Evolutionary conservation across 2,888 invertebrate species (phyloP).

Genomic region (Aproaerema taeniolella): DNA sequence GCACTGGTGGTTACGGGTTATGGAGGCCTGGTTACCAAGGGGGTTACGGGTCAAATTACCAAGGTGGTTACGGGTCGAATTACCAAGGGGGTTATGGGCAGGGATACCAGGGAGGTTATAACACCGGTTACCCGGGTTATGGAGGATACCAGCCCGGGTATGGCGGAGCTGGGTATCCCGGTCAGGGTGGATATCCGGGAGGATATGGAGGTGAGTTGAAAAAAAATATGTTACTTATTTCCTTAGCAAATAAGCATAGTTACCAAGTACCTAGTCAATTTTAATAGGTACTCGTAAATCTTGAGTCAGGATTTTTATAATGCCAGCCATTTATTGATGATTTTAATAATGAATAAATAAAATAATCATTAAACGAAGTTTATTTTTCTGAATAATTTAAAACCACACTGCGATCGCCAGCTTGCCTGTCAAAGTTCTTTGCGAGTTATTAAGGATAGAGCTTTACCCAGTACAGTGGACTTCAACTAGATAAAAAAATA

Average conservation of each 20-base stretch:
- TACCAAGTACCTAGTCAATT: slow-evolving; percentile 1
- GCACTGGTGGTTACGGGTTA: slow-evolving; percentile 53
- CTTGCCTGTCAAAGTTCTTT: too few relatives aligned
- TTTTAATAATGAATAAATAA: too few relatives aligned
- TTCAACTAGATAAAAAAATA: too few relatives aligned
- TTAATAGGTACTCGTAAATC: too few relatives aligned
- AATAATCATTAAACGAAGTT: too few relatives aligned
- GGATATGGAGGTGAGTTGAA: slow-evolving; percentile 4
- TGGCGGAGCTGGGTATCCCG: background rate
- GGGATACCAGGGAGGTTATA: background rate
- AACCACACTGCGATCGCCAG: too few relatives aligned
- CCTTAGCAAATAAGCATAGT: background rate
- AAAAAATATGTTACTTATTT: background rate
- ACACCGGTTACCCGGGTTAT: slow-evolving; percentile 20
- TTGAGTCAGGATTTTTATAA: too few relatives aligned
- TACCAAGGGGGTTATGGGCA: slow-evolving; percentile 21
- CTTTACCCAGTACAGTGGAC: too few relatives aligned
- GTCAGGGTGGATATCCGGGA: slow-evolving; percentile 11
- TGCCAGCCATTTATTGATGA: too few relatives aligned
- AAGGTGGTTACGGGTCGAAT: slow-evolving; percentile 18
- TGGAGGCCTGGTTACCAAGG: slow-evolving; percentile 39
- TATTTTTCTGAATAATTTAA: too few relatives aligned
- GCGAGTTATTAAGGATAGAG: too few relatives aligned
- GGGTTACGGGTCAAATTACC: slow-evolving; percentile 29
- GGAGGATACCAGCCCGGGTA: slow-evolving; percentile 13